Percentiles rank a stretch among this genome's conserved stretches.
phyloP scores from a whole-genome alignment of 2,797 vertebrate species.

The Sphaeramia orbicularis region DNA sequence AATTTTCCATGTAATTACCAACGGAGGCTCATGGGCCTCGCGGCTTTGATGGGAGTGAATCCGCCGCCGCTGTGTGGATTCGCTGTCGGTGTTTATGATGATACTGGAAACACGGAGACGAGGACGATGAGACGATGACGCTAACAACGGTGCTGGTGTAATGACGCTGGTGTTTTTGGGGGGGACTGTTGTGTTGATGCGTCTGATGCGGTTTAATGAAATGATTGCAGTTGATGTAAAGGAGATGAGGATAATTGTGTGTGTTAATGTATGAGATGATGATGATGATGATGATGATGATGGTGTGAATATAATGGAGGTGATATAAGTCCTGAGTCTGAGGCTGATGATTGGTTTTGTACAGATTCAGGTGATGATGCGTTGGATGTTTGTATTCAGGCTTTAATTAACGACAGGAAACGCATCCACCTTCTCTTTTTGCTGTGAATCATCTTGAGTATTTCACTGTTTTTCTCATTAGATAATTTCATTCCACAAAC shows the following conservation, averaged over 20 bases:
- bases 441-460: no score
- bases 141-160: background rate
- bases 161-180: constrained; percentile 8
- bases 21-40: constrained; percentile 10
- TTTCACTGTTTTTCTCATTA: no score
- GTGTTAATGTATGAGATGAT: constrained; percentile 11
- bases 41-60: constrained; percentile 10
- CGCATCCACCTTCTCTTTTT: no score
- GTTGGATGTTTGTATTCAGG: no score
- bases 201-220: constrained; percentile 2
- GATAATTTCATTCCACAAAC: no score
- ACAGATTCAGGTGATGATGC: no score
- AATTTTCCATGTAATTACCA: constrained; percentile 52
- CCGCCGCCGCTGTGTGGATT: background rate
- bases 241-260: constrained; percentile 1
- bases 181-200: background rate
- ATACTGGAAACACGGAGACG: background rate
- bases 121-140: background rate
- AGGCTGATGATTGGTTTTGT: no score
- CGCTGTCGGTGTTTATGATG: background rate
- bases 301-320: background rate
- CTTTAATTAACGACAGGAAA: no score
- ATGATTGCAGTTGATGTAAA: constrained; percentile 5
- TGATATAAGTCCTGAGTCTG: no score
- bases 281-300: constrained; percentile 9